Base-by-base conservation (phyloP, 2,113 vertebrate genomes). In the Columbina picui region DNA sequence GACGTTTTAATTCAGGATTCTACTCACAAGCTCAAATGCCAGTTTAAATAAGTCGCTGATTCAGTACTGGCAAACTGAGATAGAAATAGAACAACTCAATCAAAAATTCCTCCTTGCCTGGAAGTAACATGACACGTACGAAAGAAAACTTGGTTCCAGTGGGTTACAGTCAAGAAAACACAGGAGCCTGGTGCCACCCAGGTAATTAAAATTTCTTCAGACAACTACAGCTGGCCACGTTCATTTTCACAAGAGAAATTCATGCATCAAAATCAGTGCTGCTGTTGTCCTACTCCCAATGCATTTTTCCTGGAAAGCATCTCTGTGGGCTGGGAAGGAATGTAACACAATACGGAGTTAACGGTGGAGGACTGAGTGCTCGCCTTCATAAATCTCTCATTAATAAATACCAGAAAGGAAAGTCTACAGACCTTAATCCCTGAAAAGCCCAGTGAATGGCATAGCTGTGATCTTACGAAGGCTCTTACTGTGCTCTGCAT, bases 391-490 rank as follows among this genome's bases (percentile, higher is more conserved):
- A 78, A 77, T 70, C 9, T 18, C 20, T 56, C 77, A 50, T 87
- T 91, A 87, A 67, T 87, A 69, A 92, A 80, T 36, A 69, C 21
- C 69, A 91, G 53, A 92, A 67, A 43, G 43, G 70, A 29, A 68
- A 82, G 53, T 18, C 43, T 60, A 56, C 34, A 87, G 47, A 21
- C 39, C 64, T 64, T 64, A 84, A 92, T 92, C 86, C 91, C 84
- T 13, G 26, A 61, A 73, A 92, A 95, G 55, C 34, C 84, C 3
- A 45, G 70, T 0, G 0, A 78, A n/a, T 45, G 45, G 21, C 59
- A 9, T 2, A n/a, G 80, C 73, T 89, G 64, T 9, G 70, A 84
- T 76, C 64, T 13, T 22, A 19, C 52, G 32, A 77, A 67, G 15
- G 56, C 15, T 94, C 75, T 60, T 1, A 9, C 32, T 1, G 2